Base-by-base conservation (phyloP, 2,888 invertebrate species). In the Ypsolopha sequella region DNA sequence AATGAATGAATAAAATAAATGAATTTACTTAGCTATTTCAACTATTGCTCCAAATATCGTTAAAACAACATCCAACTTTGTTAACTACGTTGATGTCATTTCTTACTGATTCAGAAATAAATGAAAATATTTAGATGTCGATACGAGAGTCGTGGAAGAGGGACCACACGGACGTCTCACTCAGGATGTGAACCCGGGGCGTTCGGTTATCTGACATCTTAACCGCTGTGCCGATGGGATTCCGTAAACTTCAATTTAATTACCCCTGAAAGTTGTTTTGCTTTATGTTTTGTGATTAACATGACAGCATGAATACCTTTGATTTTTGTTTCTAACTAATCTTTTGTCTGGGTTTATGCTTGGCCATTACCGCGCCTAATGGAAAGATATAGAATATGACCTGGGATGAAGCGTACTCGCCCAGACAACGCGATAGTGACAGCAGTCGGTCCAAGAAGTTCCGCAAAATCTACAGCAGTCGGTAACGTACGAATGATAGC, bases 161-260 rank as follows among this genome's bases (percentile, higher is more conserved):
- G 65, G 81, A 80, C 81, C 81, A 80, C 82, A 13, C 11, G 11
- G 68, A 80, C 64, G 71, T 66, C 75, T 79, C 73, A 78, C 74
- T 78, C 73, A 66, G 71, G 67, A 68, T 63, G 63, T 68, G 66
- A 70, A 68, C 64, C 59, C 60, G 54, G 36, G 13, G 9, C 48
- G 2, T n/a, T 33, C 34, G 8, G 41, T 65, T 80, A 82, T 82
- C 81, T 75, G 41, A 55, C 60, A 82, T 81, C 80, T 79, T 60
- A 59, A 36, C 47, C 34, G 36, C 11, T 24, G 13, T 10, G 57
- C 52, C 60, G 56, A 56, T 57, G 59, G 60, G 59, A 62, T 65
- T 64, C 65, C 66, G 69, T 66, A 61, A 62, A 59, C 57, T 62
- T 62, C 58, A 56, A 58, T 57, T 62, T 58, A 55, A 54, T 54